These are phyloP conservation scores for Dipus sagitta DNA, from an alignment of 2,797 vertebrate genomes.

Conservation along the genomic window DNA sequence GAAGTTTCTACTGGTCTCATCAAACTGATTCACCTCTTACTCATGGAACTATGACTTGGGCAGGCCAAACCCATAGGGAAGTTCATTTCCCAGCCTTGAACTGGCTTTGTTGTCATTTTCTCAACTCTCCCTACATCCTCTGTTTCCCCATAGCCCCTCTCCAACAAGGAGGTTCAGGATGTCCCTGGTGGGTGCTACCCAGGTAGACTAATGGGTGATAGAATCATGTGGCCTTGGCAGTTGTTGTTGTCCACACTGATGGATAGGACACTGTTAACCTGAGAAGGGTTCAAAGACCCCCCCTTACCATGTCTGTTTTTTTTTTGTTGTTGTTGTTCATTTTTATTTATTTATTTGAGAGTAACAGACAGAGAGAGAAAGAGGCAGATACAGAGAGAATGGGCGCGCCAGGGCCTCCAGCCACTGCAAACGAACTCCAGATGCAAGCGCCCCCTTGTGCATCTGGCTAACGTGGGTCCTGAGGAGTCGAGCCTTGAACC, in stretches of 20 bases:
- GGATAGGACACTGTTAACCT: neutral
- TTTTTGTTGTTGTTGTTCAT: neutral
- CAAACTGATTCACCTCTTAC: neutral
- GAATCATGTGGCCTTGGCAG: neutral
- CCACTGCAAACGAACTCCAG: too few relatives aligned
- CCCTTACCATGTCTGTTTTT: neutral
- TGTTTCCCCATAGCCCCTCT: neutral
- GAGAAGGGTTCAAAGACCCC: conserved; percentile 1
- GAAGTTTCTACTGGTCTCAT: neutral
- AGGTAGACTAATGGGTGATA: neutral
- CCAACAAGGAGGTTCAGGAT: neutral
- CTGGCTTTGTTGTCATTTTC: neutral
- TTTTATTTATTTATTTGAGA: too few relatives aligned
- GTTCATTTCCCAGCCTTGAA: neutral
- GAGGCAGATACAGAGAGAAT: too few relatives aligned
- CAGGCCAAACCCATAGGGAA: neutral
- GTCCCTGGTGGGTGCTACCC: neutral
- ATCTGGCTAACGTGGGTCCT: too few relatives aligned
- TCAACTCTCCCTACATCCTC: neutral
- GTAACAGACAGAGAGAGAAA: too few relatives aligned
- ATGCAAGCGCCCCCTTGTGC: too few relatives aligned
- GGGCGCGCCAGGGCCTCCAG: too few relatives aligned
- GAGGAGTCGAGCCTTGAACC: too few relatives aligned
- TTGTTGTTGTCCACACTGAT: neutral
- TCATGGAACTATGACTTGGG: neutral